Percentiles rank a stretch among this genome's conserved stretches.
These are phyloP conservation scores for Oryctes rhinoceros DNA, from an alignment of 1,140 invertebrate species.

Conservation along the genomic window DNA sequence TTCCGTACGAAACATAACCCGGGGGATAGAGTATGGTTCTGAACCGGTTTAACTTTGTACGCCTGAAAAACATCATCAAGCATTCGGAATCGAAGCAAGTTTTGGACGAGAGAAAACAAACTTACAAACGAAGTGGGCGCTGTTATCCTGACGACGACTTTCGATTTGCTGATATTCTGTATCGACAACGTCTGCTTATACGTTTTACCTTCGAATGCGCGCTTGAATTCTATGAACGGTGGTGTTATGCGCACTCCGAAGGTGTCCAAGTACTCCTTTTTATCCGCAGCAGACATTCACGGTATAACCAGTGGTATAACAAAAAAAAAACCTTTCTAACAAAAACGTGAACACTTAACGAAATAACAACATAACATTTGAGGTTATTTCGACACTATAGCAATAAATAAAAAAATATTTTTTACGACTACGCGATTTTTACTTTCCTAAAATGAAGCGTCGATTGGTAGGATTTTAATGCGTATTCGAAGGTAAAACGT, in stretches of 20 bases:
- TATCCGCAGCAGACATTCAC: not conserved
- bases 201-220: conserved; percentile 2
- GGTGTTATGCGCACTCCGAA: conserved; percentile 5
- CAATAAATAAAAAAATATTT: too few species aligned
- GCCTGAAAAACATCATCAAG: not conserved
- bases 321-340: not conserved
- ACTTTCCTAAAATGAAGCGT: too few species aligned
- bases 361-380: too few species aligned
- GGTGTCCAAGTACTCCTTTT: conserved; percentile 1
- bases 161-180: conserved; percentile 25
- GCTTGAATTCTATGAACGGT: not conserved
- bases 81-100: not conserved
- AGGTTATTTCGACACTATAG: too few species aligned
- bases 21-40: not conserved
- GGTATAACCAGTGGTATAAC: not conserved
- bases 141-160: not conserved
- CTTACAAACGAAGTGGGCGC: conserved; percentile 4
- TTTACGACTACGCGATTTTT: too few species aligned
- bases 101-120: not conserved
- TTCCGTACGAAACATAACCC: not conserved
- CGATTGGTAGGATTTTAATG: too few species aligned
- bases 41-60: not conserved
- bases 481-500: too few species aligned
- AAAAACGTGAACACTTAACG: too few species aligned
- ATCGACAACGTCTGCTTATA: not conserved